These are phyloP conservation scores for Drosophila crucigera DNA, from an alignment of 2,888 invertebrate species.

Conservation along the genomic window DNA sequence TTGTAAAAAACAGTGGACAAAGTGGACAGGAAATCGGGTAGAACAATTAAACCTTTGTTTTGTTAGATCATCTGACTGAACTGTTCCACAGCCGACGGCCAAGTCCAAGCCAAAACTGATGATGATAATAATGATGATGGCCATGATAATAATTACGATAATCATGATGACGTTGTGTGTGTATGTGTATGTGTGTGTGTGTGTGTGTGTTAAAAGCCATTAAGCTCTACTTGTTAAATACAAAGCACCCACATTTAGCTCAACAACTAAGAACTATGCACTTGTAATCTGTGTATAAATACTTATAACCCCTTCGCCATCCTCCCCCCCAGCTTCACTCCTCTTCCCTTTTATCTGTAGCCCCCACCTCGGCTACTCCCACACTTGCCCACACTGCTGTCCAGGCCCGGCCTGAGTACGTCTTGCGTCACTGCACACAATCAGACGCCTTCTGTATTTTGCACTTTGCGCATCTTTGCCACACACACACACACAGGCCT, in stretches of 20 bases:
- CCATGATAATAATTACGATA: constrained; percentile 22
- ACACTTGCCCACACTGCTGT: not conserved
- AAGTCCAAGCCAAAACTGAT: constrained; percentile 39
- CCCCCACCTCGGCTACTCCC: not conserved
- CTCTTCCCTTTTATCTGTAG: not conserved
- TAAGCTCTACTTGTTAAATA: constrained; percentile 79
- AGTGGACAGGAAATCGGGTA: constrained; percentile 26
- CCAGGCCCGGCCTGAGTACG: constrained; percentile 21
- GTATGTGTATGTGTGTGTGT: constrained; percentile 40
- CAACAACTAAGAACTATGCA: constrained; percentile 58
- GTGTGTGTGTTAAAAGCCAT: constrained; percentile 72
- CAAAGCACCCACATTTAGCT: constrained; percentile 76
- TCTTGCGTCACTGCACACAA: constrained; percentile 66
- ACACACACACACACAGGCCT: constrained; percentile 20
- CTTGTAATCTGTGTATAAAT: constrained; percentile 73
- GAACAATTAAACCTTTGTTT: constrained; percentile 76
- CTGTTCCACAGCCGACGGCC: constrained; percentile 23
- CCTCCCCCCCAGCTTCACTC: not conserved
- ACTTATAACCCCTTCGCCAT: constrained; percentile 50
- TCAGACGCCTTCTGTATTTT: constrained; percentile 62
- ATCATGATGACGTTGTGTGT: constrained; percentile 29
- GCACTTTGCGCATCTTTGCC: constrained; percentile 39
- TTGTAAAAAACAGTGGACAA: not conserved
- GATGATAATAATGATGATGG: constrained; percentile 24
- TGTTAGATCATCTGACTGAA: constrained; percentile 4